Evolutionary conservation across 2,888 invertebrate species (phyloP).

Genomic region (Phytoseiulus persimilis): DNA sequence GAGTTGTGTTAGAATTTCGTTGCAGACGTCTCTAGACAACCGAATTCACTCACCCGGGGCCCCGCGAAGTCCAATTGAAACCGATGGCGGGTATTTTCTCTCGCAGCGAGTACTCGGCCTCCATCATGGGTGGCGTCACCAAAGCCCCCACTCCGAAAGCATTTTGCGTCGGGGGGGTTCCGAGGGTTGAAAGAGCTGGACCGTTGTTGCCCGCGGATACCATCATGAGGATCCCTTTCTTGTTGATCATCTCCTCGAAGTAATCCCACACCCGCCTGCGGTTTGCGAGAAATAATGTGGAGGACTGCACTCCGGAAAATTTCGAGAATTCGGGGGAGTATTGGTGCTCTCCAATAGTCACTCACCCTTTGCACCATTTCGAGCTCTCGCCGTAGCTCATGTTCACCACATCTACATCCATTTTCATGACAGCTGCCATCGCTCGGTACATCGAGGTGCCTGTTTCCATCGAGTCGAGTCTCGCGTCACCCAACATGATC

Average conservation of each 20-base stretch:
- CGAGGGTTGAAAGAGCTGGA: conserved; percentile 82
- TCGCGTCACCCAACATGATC: conserved; percentile 79
- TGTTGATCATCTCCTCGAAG: conserved; percentile 77
- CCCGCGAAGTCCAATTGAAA: conserved; percentile 59
- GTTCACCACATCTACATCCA: conserved; percentile 72
- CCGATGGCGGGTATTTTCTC: conserved; percentile 72
- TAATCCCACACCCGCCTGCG: conserved; percentile 71
- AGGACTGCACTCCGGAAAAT: conserved; percentile 9
- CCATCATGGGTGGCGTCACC: conserved; percentile 95
- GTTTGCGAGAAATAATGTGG: conserved; percentile 42
- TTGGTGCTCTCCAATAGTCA: conserved; percentile 39
- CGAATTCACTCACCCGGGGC: conserved; percentile 51
- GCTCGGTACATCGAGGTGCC: conserved; percentile 84
- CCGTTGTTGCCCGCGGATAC: conserved; percentile 92
- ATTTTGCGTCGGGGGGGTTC: conserved; percentile 55
- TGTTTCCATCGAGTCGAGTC: conserved; percentile 91
- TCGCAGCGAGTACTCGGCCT: conserved; percentile 83
- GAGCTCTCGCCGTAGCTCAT: conserved; percentile 97
- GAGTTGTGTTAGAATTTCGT: too few relatives aligned
- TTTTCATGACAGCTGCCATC: conserved; percentile 53
- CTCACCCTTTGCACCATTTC: conserved; percentile 83
- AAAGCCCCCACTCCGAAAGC: conserved; percentile 78
- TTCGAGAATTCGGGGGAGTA: conserved; percentile 40
- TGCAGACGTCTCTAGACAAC: neutral
- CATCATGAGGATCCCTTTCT: conserved; percentile 84